Conservation (phyloP, 1,140 invertebrate species). For the Tetraneura akinire region DNA sequence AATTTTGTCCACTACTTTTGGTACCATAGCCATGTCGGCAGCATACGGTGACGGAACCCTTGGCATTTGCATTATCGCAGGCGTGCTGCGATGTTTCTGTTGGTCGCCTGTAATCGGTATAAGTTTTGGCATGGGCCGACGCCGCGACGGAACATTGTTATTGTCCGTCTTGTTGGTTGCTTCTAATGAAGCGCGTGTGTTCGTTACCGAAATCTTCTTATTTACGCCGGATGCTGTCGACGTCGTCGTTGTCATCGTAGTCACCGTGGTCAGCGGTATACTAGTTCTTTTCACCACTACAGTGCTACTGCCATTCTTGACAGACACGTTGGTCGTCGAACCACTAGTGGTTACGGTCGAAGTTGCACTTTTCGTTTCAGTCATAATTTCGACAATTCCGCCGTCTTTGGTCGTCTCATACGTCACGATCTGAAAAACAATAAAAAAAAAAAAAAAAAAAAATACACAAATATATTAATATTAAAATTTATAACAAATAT, state of each 20-base stretch:
- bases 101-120: slow-evolving; percentile 64
- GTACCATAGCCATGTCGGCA: slow-evolving; percentile 52
- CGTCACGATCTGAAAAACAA: slow-evolving; percentile 31
- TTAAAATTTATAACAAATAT: no score
- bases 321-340: background rate
- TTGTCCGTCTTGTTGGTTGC: slow-evolving; percentile 52
- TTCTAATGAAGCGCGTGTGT: background rate
- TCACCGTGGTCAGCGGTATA: no score
- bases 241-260: background rate
- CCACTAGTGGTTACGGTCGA: background rate
- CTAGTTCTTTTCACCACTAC: background rate
- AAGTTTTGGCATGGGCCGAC: slow-evolving; percentile 70
- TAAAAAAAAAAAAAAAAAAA: no score
- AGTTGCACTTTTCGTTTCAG: slow-evolving; percentile 8
- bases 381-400: slow-evolving; percentile 41
- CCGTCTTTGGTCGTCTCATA: slow-evolving; percentile 56
- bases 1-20: background rate
- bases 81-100: background rate
- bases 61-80: background rate
- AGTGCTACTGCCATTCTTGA: background rate
- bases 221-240: background rate
- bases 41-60: slow-evolving; percentile 14
- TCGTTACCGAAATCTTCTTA: background rate
- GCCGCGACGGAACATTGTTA: slow-evolving; percentile 63
- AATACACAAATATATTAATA: background rate